Evolutionary conservation across 2,113 vertebrate species (phyloP).

Genomic region (Chaenogobius annularis): DNA sequence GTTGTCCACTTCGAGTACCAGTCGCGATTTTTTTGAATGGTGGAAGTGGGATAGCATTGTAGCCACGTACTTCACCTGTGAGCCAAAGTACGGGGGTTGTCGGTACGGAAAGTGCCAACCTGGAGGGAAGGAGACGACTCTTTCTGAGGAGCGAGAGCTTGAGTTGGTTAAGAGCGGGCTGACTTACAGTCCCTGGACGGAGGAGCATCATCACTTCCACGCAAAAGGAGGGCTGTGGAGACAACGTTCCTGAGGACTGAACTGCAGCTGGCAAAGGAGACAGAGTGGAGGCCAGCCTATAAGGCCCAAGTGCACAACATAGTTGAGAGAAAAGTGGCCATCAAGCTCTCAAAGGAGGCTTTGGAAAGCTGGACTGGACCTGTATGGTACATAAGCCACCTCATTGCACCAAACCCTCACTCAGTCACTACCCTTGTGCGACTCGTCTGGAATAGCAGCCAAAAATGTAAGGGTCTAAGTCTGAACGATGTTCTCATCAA

Average conservation of each 20-base stretch:
- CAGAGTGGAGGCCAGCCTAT: neutral
- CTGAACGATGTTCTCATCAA: no score
- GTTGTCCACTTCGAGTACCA: no score
- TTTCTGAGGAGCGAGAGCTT: no score
- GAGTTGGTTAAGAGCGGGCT: no score
- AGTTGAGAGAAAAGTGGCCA: neutral
- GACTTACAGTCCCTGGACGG: neutral
- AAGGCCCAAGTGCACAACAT: neutral
- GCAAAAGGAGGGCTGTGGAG: neutral
- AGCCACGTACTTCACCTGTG: no score
- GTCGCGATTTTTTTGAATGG: no score
- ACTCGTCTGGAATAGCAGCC: neutral
- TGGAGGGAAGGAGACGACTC: no score
- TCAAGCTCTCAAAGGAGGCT: neutral
- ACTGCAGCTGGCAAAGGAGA: neutral
- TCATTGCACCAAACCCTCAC: conserved; percentile 33
- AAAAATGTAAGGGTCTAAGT: no score
- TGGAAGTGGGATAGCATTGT: no score
- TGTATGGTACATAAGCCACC: conserved; percentile 13
- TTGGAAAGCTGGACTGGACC: neutral
- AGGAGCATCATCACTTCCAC: neutral
- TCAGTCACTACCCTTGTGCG: conserved; percentile 31
- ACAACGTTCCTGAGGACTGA: neutral
- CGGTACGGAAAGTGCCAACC: no score
- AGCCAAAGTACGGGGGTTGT: no score